Evolutionary conservation across 2,888 invertebrate species (phyloP), one percentile per base, ranked within the genome.

Genomic region (Eupeodes luniger): DNA sequence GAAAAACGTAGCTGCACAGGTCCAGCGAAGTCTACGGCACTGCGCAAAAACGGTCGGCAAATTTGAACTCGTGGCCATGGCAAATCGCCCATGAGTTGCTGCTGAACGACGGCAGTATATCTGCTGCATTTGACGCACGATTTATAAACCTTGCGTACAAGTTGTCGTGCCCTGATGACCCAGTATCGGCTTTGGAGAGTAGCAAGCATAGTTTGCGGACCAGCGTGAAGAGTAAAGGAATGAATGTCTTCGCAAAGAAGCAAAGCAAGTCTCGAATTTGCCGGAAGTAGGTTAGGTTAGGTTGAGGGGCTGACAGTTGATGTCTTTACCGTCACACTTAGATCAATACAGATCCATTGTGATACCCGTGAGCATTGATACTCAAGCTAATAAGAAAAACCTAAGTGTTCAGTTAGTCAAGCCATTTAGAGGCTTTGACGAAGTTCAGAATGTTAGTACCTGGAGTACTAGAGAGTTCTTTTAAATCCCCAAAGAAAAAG

Each of bases 141-240:
- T 27, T 27, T 51, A n/a, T 14, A 79, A 2, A 86, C 57, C 27
- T 74, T 72, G n/a, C 67, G 67, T 3, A 81, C 10, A 5, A 77
- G 11, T 11, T 78, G 51, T 2, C 74, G 83, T 6, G 64, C 61
- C 3, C 78, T 49, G 4, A 86, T 49, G n/a, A 86, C 51, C 79
- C 72, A n/a, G n/a, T n/a, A n/a, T n/a, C n/a, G n/a, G n/a, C n/a
- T n/a, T n/a, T 40, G 62, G 1, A 66, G 66, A 7, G 44, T 74
- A 4, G 12, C 62, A 3, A 74, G 75, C 81, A 85, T 89, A 10
- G 64, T n/a, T 67, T 74, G 74, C 1, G 88, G 69, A 1, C 88
- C 85, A 12, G 74, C 55, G 14, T 81, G 67, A 4, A 74, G 49
- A 4, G 77, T 62, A 12, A 47, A 70, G 10, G 11, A 44, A 19